Base-by-base conservation (phyloP, 2,888 invertebrate genomes). In the Eupithecia insigniata region DNA sequence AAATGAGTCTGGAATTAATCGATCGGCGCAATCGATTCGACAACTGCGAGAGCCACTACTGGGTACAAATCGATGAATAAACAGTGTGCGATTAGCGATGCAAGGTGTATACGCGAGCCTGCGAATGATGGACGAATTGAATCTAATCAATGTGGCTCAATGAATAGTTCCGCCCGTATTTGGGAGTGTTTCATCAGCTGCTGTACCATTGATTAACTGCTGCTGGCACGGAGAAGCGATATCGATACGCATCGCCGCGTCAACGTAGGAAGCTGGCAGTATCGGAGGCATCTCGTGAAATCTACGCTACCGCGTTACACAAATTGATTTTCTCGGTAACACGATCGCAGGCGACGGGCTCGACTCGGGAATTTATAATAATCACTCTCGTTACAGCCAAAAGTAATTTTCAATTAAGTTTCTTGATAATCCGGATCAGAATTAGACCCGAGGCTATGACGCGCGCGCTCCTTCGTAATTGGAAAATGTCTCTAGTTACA, bases 381-480 rank as follows among this genome's bases (percentile, higher is more conserved):
- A 89, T 88, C 87, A 85, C 75, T 83, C 81, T 84, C 83, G 78
- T 84, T 84, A 86, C 83, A 87, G 84, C 89, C 90, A 86, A 92
- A 92, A 90, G 90, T 92, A 90, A 90, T 92, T 91, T 92, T 90
- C 90, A 92, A 92, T 92, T 91, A 92, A 89, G 85, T 89, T 89
- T 89, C 89, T 91, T 88, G 87, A 89, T 93, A 93, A 93, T 92
- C 92, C 92, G 91, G 90, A 89, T 92, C 90, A 89, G 85, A 85
- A 83, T 87, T 84, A 87, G 87, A 84, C 88, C 86, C 80, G 87
- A 80, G 87, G 88, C 88, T 89, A 89, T 55, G 85, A 83, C 83
- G 81, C 70, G 81, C 70, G 72, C 82, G 81, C 82, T 84, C 84
- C 85, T 85, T 85, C 83, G 84, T 92, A 91, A 92, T 92, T 92